Evolutionary conservation across 2,888 invertebrate genomes (phyloP).

Genomic region (Antheraea yamamai): DNA sequence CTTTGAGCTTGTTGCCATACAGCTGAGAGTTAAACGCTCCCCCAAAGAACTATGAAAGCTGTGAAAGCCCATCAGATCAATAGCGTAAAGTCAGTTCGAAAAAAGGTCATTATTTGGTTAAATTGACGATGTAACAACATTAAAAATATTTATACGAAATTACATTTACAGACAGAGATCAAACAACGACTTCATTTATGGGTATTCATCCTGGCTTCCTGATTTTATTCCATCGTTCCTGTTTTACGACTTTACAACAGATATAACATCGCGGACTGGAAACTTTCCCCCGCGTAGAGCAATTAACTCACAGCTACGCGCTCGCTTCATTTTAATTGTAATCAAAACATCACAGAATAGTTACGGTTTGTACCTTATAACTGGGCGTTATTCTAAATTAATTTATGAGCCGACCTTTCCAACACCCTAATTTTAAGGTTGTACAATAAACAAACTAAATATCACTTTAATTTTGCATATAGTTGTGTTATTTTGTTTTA

Average conservation of each 20-base stretch:
- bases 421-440: conserved; percentile 17
- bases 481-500: conserved; percentile 5
- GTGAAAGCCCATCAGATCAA: neutral
- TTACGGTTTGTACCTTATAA: conserved; percentile 33
- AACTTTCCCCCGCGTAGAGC: conserved; percentile 34
- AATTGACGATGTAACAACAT: too few species aligned
- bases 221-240: neutral
- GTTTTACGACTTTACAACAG: conserved; percentile 10
- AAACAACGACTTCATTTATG: neutral
- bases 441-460: conserved; percentile 20
- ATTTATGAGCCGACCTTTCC: conserved; percentile 33
- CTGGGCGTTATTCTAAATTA: conserved; percentile 33
- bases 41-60: neutral
- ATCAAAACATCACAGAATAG: conserved; percentile 47
- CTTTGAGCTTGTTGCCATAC: too few species aligned
- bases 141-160: neutral
- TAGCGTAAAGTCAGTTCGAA: too few species aligned
- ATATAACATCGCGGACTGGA: conserved; percentile 24
- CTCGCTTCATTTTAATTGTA: conserved; percentile 48
- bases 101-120: too few species aligned
- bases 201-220: conserved; percentile 1
- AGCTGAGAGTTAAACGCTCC: too few species aligned
- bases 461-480: conserved; percentile 16
- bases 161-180: neutral
- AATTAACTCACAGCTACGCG: conserved; percentile 38